Evolutionary conservation across 2,888 invertebrate species (phyloP), one percentile per base, ranked within the genome.

Genomic region (Lasioglossum marginatum): DNA sequence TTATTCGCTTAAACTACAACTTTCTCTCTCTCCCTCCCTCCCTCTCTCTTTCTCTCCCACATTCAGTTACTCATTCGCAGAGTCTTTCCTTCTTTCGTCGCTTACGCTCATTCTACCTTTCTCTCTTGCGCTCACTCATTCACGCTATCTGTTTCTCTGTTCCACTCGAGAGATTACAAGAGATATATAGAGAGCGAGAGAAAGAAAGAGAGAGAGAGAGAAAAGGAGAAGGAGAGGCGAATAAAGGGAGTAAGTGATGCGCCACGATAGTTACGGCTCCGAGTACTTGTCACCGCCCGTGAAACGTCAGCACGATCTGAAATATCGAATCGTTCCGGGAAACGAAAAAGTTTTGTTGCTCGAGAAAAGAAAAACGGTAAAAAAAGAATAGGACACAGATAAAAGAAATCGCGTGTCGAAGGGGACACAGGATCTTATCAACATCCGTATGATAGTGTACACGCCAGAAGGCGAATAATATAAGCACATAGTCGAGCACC

Each of bases 241-340:
- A 86, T 84, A 87, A 85, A 91, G 87, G 83, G 85, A 88, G 86
- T 76, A 80, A 81, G 83, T 79, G 83, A 86, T 87, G 89, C 85
- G 85, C 85, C 81, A 83, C 85, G 83, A 89, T 88, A 88, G 89
- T 88, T 88, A 92, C 91, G 89, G 88, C 82, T 88, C 88, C 87
- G 90, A 89, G 82, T 83, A 86, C 88, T 89, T 89, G 91, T 92
- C 91, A 90, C 90, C 92, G 90, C 88, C 92, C 87, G 91, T 87
- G 85, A 90, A 90, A 90, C 86, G 90, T 91, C 89, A 90, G 87
- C 89, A 82, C 87, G 75, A 78, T 88, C 79, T 66, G 34, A 86
- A 87, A 87, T 85, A 87, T 82, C 81, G 74, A 78, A 74, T 80
- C 19, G 45, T 48, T 45, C 52, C 23, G 68, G 34, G n/a, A 73